A percentile compares a stretch with the other conserved stretches of the same genome.
Evolutionary conservation across 2,113 vertebrate genomes (phyloP).

Genomic region (Reinhardtius hippoglossoides): DNA sequence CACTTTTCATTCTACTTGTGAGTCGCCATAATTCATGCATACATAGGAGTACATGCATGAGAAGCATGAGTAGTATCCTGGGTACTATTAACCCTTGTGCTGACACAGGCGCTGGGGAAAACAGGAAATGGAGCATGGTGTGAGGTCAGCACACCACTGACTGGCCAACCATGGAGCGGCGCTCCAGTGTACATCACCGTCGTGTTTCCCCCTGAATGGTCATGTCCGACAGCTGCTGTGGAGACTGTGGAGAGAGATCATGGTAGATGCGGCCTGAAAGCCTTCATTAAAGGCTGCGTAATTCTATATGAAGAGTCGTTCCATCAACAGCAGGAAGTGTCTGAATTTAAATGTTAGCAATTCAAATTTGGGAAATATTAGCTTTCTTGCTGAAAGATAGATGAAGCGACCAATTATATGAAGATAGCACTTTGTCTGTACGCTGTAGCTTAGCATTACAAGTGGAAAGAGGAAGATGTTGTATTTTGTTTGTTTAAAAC

Average conservation of each 20-base stretch:
- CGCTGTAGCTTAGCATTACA: too few species aligned
- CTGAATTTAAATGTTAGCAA: background rate
- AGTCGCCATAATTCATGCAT: slow-evolving; percentile 15
- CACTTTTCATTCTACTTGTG: background rate
- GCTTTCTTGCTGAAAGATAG: too few species aligned
- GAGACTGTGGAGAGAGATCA: background rate
- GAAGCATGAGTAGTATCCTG: slow-evolving; percentile 11
- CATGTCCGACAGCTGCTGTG: slow-evolving; percentile 13
- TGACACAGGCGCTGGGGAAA: slow-evolving; percentile 68
- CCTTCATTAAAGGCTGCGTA: background rate
- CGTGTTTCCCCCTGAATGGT: slow-evolving; percentile 42
- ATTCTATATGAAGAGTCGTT: background rate
- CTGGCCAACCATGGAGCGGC: slow-evolving; percentile 51
- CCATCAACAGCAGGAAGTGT: background rate
- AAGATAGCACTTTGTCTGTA: too few species aligned
- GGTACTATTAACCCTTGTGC: slow-evolving; percentile 39
- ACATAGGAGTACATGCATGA: slow-evolving; percentile 17
- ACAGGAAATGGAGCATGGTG: slow-evolving; percentile 75
- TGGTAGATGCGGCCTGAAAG: background rate
- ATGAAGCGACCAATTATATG: too few species aligned
- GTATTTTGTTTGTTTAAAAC: too few species aligned
- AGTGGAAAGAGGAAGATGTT: too few species aligned
- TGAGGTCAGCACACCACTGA: slow-evolving; percentile 71
- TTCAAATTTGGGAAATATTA: too few species aligned
- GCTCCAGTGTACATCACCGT: slow-evolving; percentile 37